Evolutionary conservation across 1,140 invertebrate species (phyloP), one percentile per base, ranked within the genome.

Genomic region (Neotoxoptera formosana): DNA sequence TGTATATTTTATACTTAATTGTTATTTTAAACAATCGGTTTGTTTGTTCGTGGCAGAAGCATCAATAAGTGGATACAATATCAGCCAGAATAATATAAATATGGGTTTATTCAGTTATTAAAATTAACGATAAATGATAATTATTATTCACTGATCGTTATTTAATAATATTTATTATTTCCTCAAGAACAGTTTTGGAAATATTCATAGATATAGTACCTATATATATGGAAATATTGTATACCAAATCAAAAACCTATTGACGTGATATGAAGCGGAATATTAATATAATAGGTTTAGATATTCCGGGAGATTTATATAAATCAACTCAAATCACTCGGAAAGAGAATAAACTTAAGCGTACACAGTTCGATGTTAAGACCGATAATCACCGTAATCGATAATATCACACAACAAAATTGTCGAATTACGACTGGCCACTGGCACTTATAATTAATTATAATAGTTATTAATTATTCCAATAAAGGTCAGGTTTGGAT

Each of bases 231-330:
- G n/a, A n/a, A n/a, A 17, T 67, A 67, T 67, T 67, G 2, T 67
- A n/a, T 67, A 67, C 3, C n/a, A 9, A 67, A n/a, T 67, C 30
- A 17, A 67, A 67, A 67, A 67, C 60, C 30, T 30, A 67, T 67
- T n/a, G 30, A 67, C 30, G 60, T 67, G 30, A n/a, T 17, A 67
- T 67, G 60, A 36, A 84, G 83, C 45, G 83, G 83, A 84, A 84
- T 45, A 84, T 84, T 84, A 84, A 84, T 84, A 41, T 41, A 84
- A 84, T 84, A 45, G 83, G 34, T 84, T 41, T 45, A 36, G 36
- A 84, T 84, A 41, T 84, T 45, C 23, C 23, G 3, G 9, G 36
- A 84, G 23, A 84, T 84, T 41, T 41, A 41, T 41, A 84, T 41
- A 8, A 41, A 84, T 84, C 2, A 2, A 84, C 36, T 21, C 41